A percentile compares a stretch with the other conserved stretches of the same genome.
Conservation (phyloP, 2,113 vertebrate species). For the Sialia sialis region DNA sequence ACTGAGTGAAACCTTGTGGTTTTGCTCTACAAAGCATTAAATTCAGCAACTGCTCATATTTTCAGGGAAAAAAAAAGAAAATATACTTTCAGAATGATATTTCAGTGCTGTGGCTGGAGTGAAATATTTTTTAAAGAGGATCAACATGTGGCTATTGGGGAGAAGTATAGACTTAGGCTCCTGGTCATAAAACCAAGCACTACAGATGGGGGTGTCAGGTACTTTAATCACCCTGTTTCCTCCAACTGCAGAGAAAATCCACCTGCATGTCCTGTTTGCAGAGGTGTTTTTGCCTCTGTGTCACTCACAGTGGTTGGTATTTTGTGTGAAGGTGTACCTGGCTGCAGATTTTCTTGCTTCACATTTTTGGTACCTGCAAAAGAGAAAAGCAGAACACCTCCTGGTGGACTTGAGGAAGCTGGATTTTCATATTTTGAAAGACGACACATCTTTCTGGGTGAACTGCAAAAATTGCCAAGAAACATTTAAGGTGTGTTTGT, state of each 20-base stretch:
- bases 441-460: background rate
- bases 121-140: background rate
- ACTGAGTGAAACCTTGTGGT: constrained; percentile 38
- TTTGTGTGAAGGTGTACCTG: background rate
- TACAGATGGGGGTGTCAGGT: background rate
- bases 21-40: constrained; percentile 10
- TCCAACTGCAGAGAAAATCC: background rate
- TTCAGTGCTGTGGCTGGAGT: background rate
- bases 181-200: background rate
- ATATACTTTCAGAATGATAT: background rate
- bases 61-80: background rate
- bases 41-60: background rate
- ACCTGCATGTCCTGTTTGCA: background rate
- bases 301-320: background rate
- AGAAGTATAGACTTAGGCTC: background rate
- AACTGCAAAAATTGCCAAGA: constrained; percentile 31
- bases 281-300: background rate
- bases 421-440: background rate
- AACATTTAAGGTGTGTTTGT: constrained; percentile 55
- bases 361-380: background rate
- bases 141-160: background rate
- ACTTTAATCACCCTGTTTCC: background rate
- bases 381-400: background rate
- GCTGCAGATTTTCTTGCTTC: background rate
- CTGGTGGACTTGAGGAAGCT: background rate